Evolutionary conservation across 2,888 invertebrate genomes (phyloP).

Genomic region (Argyresthia goedartella): DNA sequence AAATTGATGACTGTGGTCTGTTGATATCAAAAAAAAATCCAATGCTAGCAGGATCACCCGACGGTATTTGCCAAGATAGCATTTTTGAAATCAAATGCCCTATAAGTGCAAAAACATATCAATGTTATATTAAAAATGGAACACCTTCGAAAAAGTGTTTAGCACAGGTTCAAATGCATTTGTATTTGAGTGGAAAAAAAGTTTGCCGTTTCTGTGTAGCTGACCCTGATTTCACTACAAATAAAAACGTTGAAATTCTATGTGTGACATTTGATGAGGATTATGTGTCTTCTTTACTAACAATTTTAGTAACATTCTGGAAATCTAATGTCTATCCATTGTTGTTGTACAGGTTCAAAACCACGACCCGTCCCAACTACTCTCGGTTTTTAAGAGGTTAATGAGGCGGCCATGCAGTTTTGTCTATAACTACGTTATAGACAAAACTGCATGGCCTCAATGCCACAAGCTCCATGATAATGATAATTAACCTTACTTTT

Average conservation of each 20-base stretch:
- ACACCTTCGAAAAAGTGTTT: conserved; percentile 12
- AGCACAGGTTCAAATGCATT: conserved; percentile 17
- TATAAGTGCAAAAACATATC: conserved; percentile 11
- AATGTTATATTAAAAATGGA: conserved; percentile 14
- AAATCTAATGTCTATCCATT: conserved; percentile 11
- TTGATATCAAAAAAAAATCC: conserved; percentile 13
- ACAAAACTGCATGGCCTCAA: too few relatives aligned
- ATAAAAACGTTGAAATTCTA: conserved; percentile 11
- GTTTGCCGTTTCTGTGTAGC: conserved; percentile 15
- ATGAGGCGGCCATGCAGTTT: too few relatives aligned
- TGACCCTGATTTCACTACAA: conserved; percentile 8
- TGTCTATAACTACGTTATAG: too few relatives aligned
- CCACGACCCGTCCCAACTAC: too few relatives aligned
- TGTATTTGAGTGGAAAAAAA: conserved; percentile 12
- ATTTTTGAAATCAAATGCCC: conserved; percentile 17
- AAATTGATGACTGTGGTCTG: conserved; percentile 16
- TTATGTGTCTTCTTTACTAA: conserved; percentile 8
- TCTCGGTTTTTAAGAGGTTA: too few relatives aligned
- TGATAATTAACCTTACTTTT: too few relatives aligned
- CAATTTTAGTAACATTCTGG: conserved; percentile 8
- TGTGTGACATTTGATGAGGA: conserved; percentile 5
- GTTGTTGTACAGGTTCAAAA: too few relatives aligned
- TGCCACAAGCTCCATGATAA: too few relatives aligned
- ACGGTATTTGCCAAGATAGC: conserved; percentile 16
- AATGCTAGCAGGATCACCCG: conserved; percentile 21